Evolutionary conservation across 1,140 invertebrate species (phyloP).

Genomic region (Dufourea novaeangliae): DNA sequence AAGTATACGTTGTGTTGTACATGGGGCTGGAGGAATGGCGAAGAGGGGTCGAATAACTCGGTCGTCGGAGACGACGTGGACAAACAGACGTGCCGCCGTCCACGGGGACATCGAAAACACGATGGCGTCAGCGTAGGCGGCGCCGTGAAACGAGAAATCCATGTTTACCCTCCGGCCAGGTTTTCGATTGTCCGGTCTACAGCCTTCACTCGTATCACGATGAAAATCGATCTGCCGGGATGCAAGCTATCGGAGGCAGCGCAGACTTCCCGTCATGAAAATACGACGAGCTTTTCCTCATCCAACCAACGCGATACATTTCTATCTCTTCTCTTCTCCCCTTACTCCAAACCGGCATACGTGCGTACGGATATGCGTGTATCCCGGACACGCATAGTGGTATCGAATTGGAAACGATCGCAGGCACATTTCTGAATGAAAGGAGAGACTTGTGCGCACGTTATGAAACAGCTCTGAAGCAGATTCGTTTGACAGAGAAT

Average conservation of each 20-base stretch:
- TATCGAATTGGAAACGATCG: constrained; percentile 51
- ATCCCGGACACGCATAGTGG: constrained; percentile 25
- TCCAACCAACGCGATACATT: constrained; percentile 30
- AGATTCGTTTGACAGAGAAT: constrained; percentile 33
- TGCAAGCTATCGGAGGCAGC: constrained; percentile 54
- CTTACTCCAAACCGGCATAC: too few species aligned
- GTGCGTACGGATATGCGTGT: constrained; percentile 16
- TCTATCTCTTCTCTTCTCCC: too few species aligned
- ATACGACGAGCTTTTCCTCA: constrained; percentile 59
- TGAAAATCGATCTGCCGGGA: constrained; percentile 65
- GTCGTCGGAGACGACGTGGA: constrained; percentile 74
- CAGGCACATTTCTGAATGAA: constrained; percentile 15
- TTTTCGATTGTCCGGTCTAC: constrained; percentile 66
- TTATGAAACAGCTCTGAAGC: constrained; percentile 3
- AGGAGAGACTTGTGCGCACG: constrained; percentile 23
- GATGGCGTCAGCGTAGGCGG: constrained; percentile 62
- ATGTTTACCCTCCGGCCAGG: constrained; percentile 63
- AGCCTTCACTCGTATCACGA: constrained; percentile 60
- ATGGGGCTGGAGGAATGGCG: constrained; percentile 13
- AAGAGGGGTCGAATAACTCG: constrained; percentile 71
- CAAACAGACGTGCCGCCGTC: constrained; percentile 78
- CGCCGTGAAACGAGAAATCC: constrained; percentile 68
- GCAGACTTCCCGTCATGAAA: constrained; percentile 52
- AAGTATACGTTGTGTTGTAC: background rate
- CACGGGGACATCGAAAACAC: constrained; percentile 74